A percentile compares a stretch with the other conserved stretches of the same genome.
These are phyloP conservation scores for Nothoprocta pentlandii DNA, from an alignment of 2,113 vertebrate species.

Conservation along the genomic window DNA sequence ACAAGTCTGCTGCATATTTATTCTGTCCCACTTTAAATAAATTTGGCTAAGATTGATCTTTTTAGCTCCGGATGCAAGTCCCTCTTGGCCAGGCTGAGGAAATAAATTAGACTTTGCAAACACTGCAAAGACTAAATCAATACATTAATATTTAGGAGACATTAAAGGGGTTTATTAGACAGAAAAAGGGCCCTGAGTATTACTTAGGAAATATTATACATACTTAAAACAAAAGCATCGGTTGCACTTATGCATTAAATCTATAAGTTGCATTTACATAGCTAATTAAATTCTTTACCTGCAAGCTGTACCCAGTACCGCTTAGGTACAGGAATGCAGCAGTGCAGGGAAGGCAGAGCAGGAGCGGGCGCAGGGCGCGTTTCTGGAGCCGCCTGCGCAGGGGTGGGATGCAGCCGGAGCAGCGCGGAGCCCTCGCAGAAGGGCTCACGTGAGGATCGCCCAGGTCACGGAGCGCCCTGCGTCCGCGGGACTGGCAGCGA, in stretches of 20 bases:
- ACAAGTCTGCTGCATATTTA: constrained; percentile 78
- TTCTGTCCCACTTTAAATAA: constrained; percentile 77
- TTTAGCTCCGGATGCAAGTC: constrained; percentile 76
- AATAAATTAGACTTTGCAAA: constrained; percentile 82
- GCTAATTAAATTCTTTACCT: not conserved
- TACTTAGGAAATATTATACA: constrained; percentile 63
- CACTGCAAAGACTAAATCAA: constrained; percentile 73
- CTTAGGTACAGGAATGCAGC: accelerated
- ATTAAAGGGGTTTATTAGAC: constrained; percentile 77
- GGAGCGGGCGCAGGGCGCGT: not conserved
- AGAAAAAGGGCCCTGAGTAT: constrained; percentile 65
- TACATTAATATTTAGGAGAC: constrained; percentile 80
- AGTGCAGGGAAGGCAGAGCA: not conserved
- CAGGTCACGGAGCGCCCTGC: too few relatives aligned
- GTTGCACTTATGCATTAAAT: constrained; percentile 40
- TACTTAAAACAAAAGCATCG: constrained; percentile 64
- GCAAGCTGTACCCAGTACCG: accelerated
- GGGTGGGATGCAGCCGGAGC: too few relatives aligned
- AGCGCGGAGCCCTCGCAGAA: too few relatives aligned
- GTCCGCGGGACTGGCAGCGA: too few relatives aligned
- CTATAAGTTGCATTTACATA: constrained; percentile 31
- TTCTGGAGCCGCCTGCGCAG: not conserved
- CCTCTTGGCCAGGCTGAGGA: constrained; percentile 72
- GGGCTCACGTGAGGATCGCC: too few relatives aligned
- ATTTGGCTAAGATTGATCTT: constrained; percentile 78